Percentiles rank a stretch among this genome's conserved stretches.
These are phyloP conservation scores for Trachymyrmex septentrionalis DNA, from an alignment of 1,140 invertebrate genomes.

Conservation along the genomic window DNA sequence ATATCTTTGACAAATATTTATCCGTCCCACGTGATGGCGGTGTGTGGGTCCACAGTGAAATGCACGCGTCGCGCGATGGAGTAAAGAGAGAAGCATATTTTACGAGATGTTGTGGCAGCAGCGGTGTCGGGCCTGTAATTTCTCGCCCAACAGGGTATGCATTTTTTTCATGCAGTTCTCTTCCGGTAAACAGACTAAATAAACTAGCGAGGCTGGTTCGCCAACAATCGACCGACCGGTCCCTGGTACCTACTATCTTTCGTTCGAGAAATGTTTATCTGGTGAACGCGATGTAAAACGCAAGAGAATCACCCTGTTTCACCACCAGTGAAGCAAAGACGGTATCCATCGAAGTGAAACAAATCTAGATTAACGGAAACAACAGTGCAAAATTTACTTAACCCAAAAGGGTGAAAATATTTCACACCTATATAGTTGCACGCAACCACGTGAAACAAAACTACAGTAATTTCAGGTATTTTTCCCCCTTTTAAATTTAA, in stretches of 20 bases:
- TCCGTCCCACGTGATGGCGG: conserved; percentile 1
- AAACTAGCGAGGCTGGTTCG: conserved; percentile 4
- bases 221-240: conserved; percentile 22
- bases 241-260: background rate
- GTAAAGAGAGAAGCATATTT: conserved; percentile 49
- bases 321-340: background rate
- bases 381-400: background rate
- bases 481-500: background rate
- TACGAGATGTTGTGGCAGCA: conserved; percentile 6
- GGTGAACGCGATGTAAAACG: background rate
- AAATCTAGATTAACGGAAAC: conserved; percentile 27
- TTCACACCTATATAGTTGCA: background rate
- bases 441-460: background rate
- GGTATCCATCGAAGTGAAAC: background rate
- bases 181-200: conserved; percentile 48
- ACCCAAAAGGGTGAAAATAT: conserved; percentile 17
- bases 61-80: conserved; percentile 21
- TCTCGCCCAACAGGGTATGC: conserved; percentile 26
- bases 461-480: background rate
- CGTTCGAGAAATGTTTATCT: conserved; percentile 1
- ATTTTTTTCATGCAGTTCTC: conserved; percentile 47
- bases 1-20: conserved; percentile 62
- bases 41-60: conserved; percentile 1
- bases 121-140: conserved; percentile 24
- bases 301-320: conserved; percentile 15